Percentiles rank a stretch among this genome's conserved stretches.
phyloP scores from a whole-genome alignment of 64 coral and sea anemone genomes.

The Stichodactyla mertensii region DNA sequence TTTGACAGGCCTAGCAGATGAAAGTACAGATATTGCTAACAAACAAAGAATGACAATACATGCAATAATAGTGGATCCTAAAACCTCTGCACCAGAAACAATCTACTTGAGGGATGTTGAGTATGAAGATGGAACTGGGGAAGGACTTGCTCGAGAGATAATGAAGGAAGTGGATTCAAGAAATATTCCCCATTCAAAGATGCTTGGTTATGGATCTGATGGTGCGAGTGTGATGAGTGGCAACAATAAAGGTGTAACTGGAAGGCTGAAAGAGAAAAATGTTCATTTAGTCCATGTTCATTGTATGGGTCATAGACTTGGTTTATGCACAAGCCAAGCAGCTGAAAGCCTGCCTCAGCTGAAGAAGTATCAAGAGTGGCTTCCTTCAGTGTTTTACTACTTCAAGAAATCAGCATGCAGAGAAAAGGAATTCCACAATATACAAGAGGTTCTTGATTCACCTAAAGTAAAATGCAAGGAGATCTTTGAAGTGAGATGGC shows the following conservation, averaged over 20 bases:
- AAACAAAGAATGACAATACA: conserved; percentile 4
- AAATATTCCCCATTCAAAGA: conserved; percentile 3
- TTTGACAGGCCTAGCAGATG: not conserved
- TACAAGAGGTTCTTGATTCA: conserved; percentile 13
- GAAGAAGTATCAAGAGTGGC: conserved; percentile 23
- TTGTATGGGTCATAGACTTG: conserved; percentile 37
- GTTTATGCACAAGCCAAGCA: conserved; percentile 31
- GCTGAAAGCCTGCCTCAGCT: not conserved
- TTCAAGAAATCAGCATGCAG: conserved; percentile 8
- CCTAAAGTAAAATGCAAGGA: conserved; percentile 3
- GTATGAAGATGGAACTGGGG: conserved; percentile 19
- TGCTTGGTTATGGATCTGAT: conserved; percentile 17
- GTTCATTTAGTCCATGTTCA: conserved; percentile 29
- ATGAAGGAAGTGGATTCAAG: not conserved
- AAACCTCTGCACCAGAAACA: conserved; percentile 16
- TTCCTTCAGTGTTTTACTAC: conserved; percentile 19
- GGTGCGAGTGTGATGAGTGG: conserved; percentile 11
- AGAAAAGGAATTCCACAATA: not conserved
- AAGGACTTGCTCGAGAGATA: conserved; percentile 3
- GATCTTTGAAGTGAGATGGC: not conserved
- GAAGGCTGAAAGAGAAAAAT: conserved; percentile 16
- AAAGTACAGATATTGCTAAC: not conserved
- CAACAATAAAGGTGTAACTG: conserved; percentile 2
- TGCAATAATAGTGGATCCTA: conserved; percentile 27
- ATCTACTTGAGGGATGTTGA: not conserved